Evolutionary conservation across 2,888 invertebrate species (phyloP).

Genomic region (Microdon myrmicae): DNA sequence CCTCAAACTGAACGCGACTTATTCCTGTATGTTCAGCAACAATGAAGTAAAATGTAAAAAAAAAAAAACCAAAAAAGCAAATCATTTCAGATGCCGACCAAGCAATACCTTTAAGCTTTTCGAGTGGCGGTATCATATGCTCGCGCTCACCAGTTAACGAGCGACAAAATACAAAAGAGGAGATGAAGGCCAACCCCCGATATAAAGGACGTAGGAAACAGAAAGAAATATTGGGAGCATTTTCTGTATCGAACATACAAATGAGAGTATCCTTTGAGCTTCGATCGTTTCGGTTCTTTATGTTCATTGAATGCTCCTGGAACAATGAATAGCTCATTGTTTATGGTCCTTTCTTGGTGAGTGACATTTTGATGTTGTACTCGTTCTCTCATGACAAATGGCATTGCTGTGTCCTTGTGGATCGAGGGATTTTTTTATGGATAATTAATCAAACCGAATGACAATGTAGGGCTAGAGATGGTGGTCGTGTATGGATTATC

Average conservation of each 20-base stretch:
- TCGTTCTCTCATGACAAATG: too few relatives aligned
- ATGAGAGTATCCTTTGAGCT: neutral
- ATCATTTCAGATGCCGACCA: slow-evolving; percentile 9
- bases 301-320: too few relatives aligned
- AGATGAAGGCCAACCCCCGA: neutral
- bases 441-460: too few relatives aligned
- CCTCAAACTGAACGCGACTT: slow-evolving; percentile 14
- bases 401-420: too few relatives aligned
- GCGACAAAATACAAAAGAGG: neutral
- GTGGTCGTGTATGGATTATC: too few relatives aligned
- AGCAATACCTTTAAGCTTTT: slow-evolving; percentile 10
- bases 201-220: slow-evolving; percentile 13
- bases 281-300: slow-evolving; percentile 14
- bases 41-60: neutral
- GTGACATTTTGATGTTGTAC: too few relatives aligned
- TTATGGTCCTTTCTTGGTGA: too few relatives aligned
- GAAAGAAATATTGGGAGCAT: slow-evolving; percentile 11
- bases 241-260: slow-evolving; percentile 5
- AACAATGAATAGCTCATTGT: too few relatives aligned
- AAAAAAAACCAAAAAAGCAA: slow-evolving; percentile 5
- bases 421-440: too few relatives aligned
- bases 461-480: too few relatives aligned
- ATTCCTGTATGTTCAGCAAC: neutral
- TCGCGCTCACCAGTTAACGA: slow-evolving; percentile 9
- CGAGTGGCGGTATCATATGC: slow-evolving; percentile 5